Conservation (phyloP, 1,140 invertebrate genomes). For the Bombus impatiens region DNA sequence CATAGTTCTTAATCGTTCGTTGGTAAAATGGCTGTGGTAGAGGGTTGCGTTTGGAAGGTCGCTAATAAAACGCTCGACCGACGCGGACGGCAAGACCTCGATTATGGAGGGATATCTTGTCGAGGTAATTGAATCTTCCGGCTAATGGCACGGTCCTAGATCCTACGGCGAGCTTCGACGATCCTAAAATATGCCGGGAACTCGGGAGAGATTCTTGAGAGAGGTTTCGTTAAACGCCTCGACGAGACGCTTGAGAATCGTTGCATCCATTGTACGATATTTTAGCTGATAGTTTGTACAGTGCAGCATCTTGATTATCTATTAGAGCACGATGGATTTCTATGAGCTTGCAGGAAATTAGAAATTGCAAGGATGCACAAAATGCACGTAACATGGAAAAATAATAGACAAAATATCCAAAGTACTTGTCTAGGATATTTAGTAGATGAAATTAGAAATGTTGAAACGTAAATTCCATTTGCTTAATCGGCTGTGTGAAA, state of each 20-base stretch:
- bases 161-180: background rate
- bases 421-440: no score
- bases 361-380: no score
- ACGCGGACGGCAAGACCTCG: constrained; percentile 8
- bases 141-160: constrained; percentile 22
- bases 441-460: no score
- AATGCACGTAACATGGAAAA: no score
- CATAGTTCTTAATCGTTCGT: background rate
- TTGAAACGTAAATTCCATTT: no score
- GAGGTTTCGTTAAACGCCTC: background rate
- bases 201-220: background rate
- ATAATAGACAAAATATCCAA: no score
- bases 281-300: no score
- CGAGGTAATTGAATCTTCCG: constrained; percentile 35
- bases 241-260: background rate
- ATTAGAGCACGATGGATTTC: no score
- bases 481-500: no score
- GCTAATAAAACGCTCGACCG: constrained; percentile 26
- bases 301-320: no score
- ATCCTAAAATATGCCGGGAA: constrained; percentile 13
- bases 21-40: background rate
- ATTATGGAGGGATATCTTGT: constrained; percentile 34
- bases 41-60: background rate
- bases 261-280: no score
- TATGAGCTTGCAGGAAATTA: no score